These are phyloP conservation scores for Metalampra italica DNA, from an alignment of 2,888 invertebrate species.

Conservation along the genomic window DNA sequence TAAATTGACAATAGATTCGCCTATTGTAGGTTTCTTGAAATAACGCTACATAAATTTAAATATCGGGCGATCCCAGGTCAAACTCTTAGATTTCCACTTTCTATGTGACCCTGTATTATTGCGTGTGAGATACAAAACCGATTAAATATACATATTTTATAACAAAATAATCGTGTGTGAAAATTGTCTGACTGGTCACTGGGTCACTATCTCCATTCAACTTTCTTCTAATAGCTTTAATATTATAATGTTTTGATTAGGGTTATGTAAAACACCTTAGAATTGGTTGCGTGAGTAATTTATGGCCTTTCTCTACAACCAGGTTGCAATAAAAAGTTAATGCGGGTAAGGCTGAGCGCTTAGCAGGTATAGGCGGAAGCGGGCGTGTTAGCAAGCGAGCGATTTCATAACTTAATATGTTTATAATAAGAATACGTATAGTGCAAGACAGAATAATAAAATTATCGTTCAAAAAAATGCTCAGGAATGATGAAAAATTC, in stretches of 20 bases:
- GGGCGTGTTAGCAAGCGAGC: background rate
- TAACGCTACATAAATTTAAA: too few relatives aligned
- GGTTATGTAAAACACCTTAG: conserved; percentile 1
- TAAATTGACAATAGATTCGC: too few relatives aligned
- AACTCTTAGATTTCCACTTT: background rate
- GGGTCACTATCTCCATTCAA: background rate
- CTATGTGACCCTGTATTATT: too few relatives aligned
- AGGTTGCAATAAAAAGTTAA: background rate
- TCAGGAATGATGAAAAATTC: too few relatives aligned
- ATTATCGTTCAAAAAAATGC: too few relatives aligned
- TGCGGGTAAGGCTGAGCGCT: background rate
- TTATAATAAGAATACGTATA: too few relatives aligned
- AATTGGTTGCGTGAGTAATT: background rate
- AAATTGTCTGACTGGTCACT: background rate
- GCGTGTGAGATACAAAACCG: background rate
- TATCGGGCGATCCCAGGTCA: background rate
- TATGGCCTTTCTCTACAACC: background rate
- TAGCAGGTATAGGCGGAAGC: background rate
- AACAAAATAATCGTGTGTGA: background rate
- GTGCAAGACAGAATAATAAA: too few relatives aligned
- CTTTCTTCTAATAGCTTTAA: conserved; percentile 1
- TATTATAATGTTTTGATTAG: background rate
- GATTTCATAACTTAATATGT: too few relatives aligned
- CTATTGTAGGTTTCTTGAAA: too few relatives aligned
- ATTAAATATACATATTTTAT: background rate